Evolutionary conservation across 2,797 vertebrate genomes (phyloP).

Genomic region (Ispidina lecontei): DNA sequence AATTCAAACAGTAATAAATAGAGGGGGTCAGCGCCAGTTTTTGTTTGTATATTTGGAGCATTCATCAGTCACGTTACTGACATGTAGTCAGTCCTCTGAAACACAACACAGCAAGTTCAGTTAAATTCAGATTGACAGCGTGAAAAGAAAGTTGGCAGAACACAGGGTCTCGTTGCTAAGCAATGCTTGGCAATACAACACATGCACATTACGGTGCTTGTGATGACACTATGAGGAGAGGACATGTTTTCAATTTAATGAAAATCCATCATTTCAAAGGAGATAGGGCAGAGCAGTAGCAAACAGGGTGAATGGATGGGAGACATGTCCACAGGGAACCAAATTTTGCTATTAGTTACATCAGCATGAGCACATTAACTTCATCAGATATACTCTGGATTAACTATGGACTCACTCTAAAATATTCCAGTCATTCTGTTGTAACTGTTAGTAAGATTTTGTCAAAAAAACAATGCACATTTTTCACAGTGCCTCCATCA

Average conservation of each 20-base stretch:
- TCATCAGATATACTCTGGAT: background rate
- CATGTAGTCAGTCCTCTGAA: slow-evolving; percentile 66
- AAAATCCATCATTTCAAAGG: slow-evolving; percentile 20
- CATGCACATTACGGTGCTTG: slow-evolving; percentile 15
- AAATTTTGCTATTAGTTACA: slow-evolving; percentile 19
- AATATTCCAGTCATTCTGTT: background rate
- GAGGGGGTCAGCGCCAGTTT: slow-evolving; percentile 15
- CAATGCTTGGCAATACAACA: slow-evolving; percentile 57
- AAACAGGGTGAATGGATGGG: slow-evolving; percentile 6
- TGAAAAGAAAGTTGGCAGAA: slow-evolving; percentile 77
- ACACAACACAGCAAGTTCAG: slow-evolving; percentile 62
- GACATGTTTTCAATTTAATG: slow-evolving; percentile 35
- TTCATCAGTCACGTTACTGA: slow-evolving; percentile 50
- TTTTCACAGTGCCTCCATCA: background rate
- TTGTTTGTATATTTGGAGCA: slow-evolving; percentile 40
- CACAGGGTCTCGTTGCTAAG: slow-evolving; percentile 75
- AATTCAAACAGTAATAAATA: slow-evolving; percentile 44
- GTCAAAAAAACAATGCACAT: background rate
- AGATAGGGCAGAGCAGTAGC: background rate
- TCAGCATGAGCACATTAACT: background rate
- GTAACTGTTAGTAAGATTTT: background rate
- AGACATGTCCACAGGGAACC: background rate
- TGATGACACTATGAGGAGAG: slow-evolving; percentile 49
- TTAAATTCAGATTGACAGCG: slow-evolving; percentile 74
- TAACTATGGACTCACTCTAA: background rate